These are phyloP conservation scores for Chionodraco myersi DNA, from an alignment of 2,113 vertebrate species.

Conservation along the genomic window DNA sequence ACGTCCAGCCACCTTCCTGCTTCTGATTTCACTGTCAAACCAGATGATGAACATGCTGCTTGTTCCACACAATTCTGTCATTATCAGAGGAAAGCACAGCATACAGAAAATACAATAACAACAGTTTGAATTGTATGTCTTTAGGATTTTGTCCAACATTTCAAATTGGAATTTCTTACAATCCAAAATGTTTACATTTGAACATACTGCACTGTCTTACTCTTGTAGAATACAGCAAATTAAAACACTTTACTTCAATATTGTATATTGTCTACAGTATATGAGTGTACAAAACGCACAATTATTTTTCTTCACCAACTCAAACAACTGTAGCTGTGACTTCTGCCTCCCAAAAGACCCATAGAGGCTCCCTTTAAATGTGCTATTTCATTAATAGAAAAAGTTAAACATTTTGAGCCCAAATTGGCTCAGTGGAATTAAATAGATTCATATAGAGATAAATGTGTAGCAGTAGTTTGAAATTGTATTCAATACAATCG, in stretches of 20 bases:
- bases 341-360: background rate
- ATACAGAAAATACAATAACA: background rate
- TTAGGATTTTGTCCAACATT: no score
- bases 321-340: background rate
- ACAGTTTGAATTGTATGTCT: background rate
- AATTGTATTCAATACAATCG: background rate
- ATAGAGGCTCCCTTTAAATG: background rate
- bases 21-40: slow-evolving; percentile 39
- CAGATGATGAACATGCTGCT: slow-evolving; percentile 16
- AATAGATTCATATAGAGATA: background rate
- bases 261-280: background rate
- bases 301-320: background rate
- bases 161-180: no score
- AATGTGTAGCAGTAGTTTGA: background rate
- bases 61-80: background rate
- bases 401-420: background rate
- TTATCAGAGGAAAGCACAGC: slow-evolving; percentile 15
- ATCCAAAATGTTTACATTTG: no score
- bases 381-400: background rate
- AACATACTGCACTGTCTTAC: background rate
- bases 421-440: background rate
- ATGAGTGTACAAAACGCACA: background rate
- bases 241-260: background rate
- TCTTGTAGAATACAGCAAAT: background rate
- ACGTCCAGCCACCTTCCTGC: slow-evolving; percentile 36